These are phyloP conservation scores for Myopa tessellatipennis DNA, from an alignment of 2,888 invertebrate genomes.

Conservation along the genomic window DNA sequence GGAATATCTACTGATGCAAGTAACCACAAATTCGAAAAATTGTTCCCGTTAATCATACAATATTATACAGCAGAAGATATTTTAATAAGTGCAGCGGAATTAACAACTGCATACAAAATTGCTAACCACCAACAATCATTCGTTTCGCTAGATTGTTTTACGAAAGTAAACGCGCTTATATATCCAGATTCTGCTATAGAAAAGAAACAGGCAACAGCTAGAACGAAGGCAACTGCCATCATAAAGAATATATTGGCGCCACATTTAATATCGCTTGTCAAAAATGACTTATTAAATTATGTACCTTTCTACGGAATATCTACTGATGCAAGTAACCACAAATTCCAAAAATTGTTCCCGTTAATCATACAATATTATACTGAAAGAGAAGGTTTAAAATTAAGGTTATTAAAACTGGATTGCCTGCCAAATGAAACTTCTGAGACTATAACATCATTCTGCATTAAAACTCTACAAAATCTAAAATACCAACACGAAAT, in stretches of 20 bases:
- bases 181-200: too few relatives aligned
- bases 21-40: slow-evolving; percentile 4
- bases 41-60: not conserved
- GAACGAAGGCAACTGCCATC: too few relatives aligned
- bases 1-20: slow-evolving; percentile 5
- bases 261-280: too few relatives aligned
- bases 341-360: slow-evolving; percentile 11
- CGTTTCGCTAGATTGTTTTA: too few relatives aligned
- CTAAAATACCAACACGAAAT: not conserved
- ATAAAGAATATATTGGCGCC: too few relatives aligned
- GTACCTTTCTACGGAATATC: slow-evolving; percentile 14
- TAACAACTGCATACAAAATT: too few relatives aligned
- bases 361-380: slow-evolving; percentile 5
- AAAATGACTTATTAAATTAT: not conserved
- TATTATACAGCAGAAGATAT: not conserved
- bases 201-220: too few relatives aligned
- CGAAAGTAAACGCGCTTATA: too few relatives aligned
- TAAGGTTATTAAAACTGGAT: not conserved
- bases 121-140: too few relatives aligned
- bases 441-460: too few relatives aligned
- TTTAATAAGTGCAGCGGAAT: too few relatives aligned
- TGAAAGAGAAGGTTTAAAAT: not conserved
- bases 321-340: not conserved
- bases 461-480: too few relatives aligned
- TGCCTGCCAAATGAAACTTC: slow-evolving; percentile 12